phyloP scores from a whole-genome alignment of 2,888 invertebrate species.

The Volucella bombylans region DNA sequence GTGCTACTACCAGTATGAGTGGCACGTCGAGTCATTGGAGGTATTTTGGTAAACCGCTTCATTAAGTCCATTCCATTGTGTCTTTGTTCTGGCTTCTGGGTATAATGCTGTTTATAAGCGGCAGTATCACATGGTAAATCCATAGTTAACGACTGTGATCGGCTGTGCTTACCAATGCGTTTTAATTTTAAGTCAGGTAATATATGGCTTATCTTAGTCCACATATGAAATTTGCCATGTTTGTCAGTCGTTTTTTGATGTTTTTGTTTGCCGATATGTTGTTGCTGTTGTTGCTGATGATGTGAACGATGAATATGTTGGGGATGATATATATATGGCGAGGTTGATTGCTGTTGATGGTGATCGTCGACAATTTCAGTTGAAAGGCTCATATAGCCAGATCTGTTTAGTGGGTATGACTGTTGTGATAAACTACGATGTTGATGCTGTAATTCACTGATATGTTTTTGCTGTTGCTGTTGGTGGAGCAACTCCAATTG shows the following conservation, averaged over 20 bases:
- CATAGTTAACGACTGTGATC: constrained; percentile 91
- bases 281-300: constrained; percentile 76
- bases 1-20: constrained; percentile 67
- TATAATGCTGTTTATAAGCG: constrained; percentile 76
- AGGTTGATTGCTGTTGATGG: constrained; percentile 74
- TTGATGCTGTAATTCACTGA: constrained; percentile 66
- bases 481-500: constrained; percentile 62
- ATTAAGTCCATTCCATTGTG: constrained; percentile 75
- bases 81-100: constrained; percentile 77
- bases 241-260: constrained; percentile 75
- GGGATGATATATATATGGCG: constrained; percentile 76
- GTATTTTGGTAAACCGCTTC: constrained; percentile 78
- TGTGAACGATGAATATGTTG: constrained; percentile 72
- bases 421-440: constrained; percentile 59
- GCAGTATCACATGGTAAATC: constrained; percentile 82
- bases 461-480: constrained; percentile 66
- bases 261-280: constrained; percentile 57
- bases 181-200: constrained; percentile 90
- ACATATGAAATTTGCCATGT: constrained; percentile 76
- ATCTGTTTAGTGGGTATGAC: constrained; percentile 73
- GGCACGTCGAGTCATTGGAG: constrained; percentile 77
- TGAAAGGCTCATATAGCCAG: constrained; percentile 72
- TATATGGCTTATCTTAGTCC: constrained; percentile 86
- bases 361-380: constrained; percentile 78
- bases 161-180: constrained; percentile 86